phyloP scores from a whole-genome alignment of 2,797 vertebrate species.

The Loriculus beryllinus region DNA sequence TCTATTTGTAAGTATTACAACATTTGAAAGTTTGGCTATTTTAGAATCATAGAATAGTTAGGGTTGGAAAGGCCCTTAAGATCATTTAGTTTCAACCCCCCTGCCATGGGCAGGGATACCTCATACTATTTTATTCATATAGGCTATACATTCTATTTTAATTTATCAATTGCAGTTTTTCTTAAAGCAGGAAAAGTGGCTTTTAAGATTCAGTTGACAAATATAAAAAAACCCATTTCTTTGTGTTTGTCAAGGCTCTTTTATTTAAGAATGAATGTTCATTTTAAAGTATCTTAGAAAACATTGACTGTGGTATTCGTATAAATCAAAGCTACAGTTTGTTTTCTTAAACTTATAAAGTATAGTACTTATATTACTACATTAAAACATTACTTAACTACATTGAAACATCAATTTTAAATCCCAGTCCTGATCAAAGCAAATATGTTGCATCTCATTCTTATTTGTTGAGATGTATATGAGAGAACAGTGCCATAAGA shows the following conservation, averaged over 20 bases:
- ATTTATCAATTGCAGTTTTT: neutral
- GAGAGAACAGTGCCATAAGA: neutral
- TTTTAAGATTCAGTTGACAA: neutral
- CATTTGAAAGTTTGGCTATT: neutral
- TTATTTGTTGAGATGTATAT: neutral
- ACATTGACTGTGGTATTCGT: neutral
- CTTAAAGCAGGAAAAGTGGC: neutral
- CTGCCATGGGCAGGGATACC: too few relatives aligned
- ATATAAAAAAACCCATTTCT: accelerated
- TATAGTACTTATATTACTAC: neutral
- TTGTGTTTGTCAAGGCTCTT: neutral
- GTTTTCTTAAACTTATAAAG: neutral
- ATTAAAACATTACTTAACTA: neutral
- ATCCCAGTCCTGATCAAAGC: neutral
- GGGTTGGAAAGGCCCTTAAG: too few relatives aligned
- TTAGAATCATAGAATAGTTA: neutral
- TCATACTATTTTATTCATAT: neutral
- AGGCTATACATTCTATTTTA: neutral
- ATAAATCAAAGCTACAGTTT: neutral
- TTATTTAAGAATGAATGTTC: neutral
- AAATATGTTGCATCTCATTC: neutral
- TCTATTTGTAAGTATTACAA: neutral
- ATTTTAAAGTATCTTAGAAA: neutral
- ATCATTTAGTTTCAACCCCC: too few relatives aligned
- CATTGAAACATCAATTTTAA: neutral